Conservation (phyloP, 1,140 invertebrate species). For the Gonioctena quinquepunctata region DNA sequence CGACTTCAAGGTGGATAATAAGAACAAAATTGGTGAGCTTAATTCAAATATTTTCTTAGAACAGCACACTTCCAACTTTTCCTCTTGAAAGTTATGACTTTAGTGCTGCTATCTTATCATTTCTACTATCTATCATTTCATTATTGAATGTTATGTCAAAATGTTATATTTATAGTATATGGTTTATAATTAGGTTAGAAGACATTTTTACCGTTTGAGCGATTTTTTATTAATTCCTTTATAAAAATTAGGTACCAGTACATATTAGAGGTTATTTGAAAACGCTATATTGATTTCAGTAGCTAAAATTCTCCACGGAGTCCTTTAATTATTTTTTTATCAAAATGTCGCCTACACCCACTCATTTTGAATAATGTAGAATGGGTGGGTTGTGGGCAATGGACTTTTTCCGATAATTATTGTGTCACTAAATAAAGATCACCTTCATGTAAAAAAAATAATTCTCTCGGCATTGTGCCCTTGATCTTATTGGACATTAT, state of each 20-base stretch:
- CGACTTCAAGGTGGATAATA: too few relatives aligned
- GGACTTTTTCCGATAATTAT: too few relatives aligned
- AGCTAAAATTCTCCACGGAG: too few relatives aligned
- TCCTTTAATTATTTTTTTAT: too few relatives aligned
- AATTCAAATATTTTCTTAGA: neutral
- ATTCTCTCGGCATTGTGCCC: neutral
- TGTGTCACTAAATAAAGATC: too few relatives aligned
- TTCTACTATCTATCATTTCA: neutral
- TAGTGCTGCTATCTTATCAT: neutral
- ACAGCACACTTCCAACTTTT: too few relatives aligned
- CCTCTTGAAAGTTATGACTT: neutral
- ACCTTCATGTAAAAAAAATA: too few relatives aligned
- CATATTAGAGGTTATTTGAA: too few relatives aligned
- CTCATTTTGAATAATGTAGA: neutral
- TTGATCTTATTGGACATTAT: neutral
- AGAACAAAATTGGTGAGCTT: slow-evolving; percentile 15
- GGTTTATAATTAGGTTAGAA: slow-evolving; percentile 42
- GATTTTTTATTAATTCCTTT: neutral
- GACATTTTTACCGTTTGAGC: slow-evolving; percentile 27
- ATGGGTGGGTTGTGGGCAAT: neutral
- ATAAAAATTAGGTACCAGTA: neutral
- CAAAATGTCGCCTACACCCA: neutral
- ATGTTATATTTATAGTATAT: slow-evolving; percentile 27
- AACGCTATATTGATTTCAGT: too few relatives aligned
- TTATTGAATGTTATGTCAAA: slow-evolving; percentile 25